Conservation (phyloP, 2,797 vertebrate species). For the Lepidocolaptes lacrymiger region DNA sequence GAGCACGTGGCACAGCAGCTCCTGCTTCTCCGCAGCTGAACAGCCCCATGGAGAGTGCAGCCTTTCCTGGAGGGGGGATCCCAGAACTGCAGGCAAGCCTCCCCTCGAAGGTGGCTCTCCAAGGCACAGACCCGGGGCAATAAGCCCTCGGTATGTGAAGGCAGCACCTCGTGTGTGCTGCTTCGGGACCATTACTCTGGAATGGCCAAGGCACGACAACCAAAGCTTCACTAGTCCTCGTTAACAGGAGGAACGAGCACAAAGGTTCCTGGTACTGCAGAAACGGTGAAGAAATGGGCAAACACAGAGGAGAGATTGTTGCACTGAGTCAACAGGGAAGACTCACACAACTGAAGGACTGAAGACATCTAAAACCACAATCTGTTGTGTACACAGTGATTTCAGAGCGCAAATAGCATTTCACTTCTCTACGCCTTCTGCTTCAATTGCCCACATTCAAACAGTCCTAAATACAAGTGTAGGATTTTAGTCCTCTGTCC, state of each 20-base stretch:
- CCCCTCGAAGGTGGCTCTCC: accelerated
- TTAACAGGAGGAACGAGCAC: neutral
- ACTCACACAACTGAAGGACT: neutral
- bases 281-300: neutral
- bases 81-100: neutral
- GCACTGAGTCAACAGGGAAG: constrained; percentile 30
- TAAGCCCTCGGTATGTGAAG: accelerated
- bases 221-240: neutral
- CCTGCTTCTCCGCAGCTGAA: accelerated
- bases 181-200: too few species aligned
- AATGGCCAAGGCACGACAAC: neutral
- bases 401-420: constrained; percentile 46
- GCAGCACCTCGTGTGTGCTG: neutral
- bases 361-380: constrained; percentile 24
- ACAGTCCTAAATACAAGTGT: constrained; percentile 26
- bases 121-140: accelerated
- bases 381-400: constrained; percentile 52
- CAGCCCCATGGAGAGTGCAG: accelerated
- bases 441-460: neutral
- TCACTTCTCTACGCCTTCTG: constrained; percentile 31
- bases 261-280: neutral
- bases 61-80: neutral
- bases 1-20: accelerated
- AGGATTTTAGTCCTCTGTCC: constrained; percentile 33
- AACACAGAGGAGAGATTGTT: neutral